Evolutionary conservation across 1,140 invertebrate species (phyloP).

Genomic region (Zelostemma sp.): DNA sequence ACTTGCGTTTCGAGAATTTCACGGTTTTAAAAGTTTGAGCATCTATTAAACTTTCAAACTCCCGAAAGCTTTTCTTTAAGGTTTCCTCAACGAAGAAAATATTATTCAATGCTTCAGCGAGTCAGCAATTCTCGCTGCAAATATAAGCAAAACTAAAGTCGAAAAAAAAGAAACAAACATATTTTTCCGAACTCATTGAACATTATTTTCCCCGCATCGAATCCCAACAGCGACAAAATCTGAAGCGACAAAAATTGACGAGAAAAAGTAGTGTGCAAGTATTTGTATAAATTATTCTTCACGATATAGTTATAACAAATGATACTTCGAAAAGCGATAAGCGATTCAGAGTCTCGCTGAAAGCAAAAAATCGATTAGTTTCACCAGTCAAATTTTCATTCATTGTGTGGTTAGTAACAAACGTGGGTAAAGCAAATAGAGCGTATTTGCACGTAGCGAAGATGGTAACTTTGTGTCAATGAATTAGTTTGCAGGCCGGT

Average conservation of each 20-base stretch:
- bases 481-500: slow-evolving; percentile 15
- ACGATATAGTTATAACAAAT: no score
- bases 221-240: no score
- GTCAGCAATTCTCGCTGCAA: slow-evolving; percentile 17
- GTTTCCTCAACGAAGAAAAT: slow-evolving; percentile 23
- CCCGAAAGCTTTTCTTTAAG: slow-evolving; percentile 23
- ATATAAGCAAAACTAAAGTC: background rate
- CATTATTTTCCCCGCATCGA: no score
- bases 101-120: slow-evolving; percentile 15
- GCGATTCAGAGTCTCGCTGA: no score
- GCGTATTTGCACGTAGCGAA: background rate
- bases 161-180: no score
- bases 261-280: no score
- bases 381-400: no score
- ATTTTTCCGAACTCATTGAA: no score
- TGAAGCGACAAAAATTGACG: no score
- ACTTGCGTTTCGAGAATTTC: background rate
- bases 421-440: background rate
- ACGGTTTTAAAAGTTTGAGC: slow-evolving; percentile 30
- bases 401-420: slow-evolving; percentile 20
- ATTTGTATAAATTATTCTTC: no score
- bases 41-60: slow-evolving; percentile 23
- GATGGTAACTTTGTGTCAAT: slow-evolving; percentile 15
- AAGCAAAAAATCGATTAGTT: no score
- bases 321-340: no score